phyloP scores from a whole-genome alignment of 2,888 invertebrate species.

The Papilio protenor region DNA sequence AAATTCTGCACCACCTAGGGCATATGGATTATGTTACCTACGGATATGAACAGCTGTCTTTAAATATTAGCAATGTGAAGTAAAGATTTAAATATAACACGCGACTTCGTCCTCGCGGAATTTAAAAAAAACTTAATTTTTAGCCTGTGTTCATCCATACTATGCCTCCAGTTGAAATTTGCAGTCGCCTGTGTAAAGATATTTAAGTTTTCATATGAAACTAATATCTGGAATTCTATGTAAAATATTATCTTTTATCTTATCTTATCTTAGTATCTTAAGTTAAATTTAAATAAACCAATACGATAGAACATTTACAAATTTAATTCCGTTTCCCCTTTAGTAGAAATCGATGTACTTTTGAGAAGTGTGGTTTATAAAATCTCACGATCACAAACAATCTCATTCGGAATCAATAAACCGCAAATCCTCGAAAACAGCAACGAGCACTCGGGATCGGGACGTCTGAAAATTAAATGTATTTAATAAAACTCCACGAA shows the following conservation, averaged over 20 bases:
- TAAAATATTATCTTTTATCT: too few species aligned
- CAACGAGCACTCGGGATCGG: constrained; percentile 5
- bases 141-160: too few species aligned
- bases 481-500: constrained; percentile 3
- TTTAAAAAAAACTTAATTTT: too few species aligned
- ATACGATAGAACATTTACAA: too few species aligned
- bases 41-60: constrained; percentile 3
- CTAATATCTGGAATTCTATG: too few species aligned
- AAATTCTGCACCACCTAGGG: constrained; percentile 23
- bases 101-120: too few species aligned
- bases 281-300: too few species aligned
- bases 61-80: neutral
- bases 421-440: constrained; percentile 17
- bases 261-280: too few species aligned
- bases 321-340: neutral
- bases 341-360: constrained; percentile 2
- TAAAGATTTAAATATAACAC: neutral
- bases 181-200: too few species aligned
- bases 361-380: constrained; percentile 6
- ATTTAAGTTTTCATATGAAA: too few species aligned
- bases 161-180: too few species aligned
- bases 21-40: constrained; percentile 8
- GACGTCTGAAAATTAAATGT: neutral
- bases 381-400: constrained; percentile 12
- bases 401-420: constrained; percentile 1